Evolutionary conservation across 2,888 invertebrate genomes (phyloP), one percentile per base, ranked within the genome.

Genomic region (Plagodis dolabraria): DNA sequence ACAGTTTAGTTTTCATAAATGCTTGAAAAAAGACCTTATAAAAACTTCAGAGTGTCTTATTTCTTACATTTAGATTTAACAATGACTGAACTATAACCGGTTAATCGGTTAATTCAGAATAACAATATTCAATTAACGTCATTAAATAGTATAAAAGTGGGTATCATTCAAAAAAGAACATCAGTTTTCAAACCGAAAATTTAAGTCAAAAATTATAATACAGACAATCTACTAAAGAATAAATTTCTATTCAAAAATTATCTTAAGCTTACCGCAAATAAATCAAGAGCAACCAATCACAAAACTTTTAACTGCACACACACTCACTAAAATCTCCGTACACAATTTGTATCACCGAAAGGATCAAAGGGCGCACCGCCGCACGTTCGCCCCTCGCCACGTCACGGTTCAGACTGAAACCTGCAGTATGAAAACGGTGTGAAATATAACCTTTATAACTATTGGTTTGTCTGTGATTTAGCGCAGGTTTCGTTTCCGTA

Each of bases 261-360:
- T 4, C 12, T 0, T 7, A 22, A 51, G 56, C 55, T 60, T 36
- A 60, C 55, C 55, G 35, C 44, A 33, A 48, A 47, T 52, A 52
- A 34, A 33, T 43, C 12, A 38, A 45, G 38, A 46, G 10, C 8
- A 52, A 49, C 49, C 45, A 60, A 56, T 60, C 56, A 56, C 60
- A 56, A 60, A 60, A 55, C 43, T 60, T 58, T 47, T 10, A 54
- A 47, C 7, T 44, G 38, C 60, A 46, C 52, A 43, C 60, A 60
- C 60, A 50, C 42, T 33, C 59, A 59, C 59, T 52, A 12, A 45
- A 50, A 53, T 52, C 38, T 48, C 9, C 50, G 46, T 40, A 53
- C 47, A 46, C 22, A 53, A 50, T 50, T 11, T 33, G 10, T 22
- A 53, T 10, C 45, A 10, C 35, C 22, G 50, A 50, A 38, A 12